Percentiles rank a stretch among this genome's conserved stretches.
Conservation (phyloP, 2,797 vertebrate genomes). For the Hipposideros larvatus region DNA sequence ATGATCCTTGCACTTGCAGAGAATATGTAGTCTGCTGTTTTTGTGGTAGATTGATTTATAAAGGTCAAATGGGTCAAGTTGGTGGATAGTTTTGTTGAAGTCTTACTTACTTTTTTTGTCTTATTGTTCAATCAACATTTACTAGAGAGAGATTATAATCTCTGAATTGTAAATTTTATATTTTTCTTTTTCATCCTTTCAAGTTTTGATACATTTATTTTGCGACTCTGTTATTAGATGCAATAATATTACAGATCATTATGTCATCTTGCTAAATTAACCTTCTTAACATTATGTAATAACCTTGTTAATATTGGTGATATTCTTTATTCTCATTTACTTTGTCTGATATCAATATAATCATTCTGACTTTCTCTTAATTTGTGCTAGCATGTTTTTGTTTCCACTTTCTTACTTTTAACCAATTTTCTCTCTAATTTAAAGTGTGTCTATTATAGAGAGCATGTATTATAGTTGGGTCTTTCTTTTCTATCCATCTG, state of each 20-base stretch:
- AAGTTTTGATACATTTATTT: not conserved
- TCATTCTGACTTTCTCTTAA: not conserved
- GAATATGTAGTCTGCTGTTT: not conserved
- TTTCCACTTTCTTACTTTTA: not conserved
- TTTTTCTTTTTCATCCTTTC: not conserved
- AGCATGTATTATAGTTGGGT: not conserved
- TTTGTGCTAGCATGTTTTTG: not conserved
- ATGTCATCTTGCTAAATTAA: not conserved
- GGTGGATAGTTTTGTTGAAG: not conserved
- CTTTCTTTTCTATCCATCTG: not conserved
- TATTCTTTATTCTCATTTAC: not conserved
- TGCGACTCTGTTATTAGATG: not conserved
- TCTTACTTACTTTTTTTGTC: not conserved
- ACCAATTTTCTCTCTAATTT: not conserved
- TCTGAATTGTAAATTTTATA: not conserved
- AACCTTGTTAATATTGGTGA: not conserved
- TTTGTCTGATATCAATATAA: not conserved
- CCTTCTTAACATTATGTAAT: constrained; percentile 1
- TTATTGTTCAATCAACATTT: not conserved
- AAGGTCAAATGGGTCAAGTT: not conserved
- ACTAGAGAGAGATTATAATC: not conserved
- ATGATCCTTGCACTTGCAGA: not conserved
- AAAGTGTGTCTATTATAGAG: not conserved
- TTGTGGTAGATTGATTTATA: not conserved
- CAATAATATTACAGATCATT: not conserved